These are phyloP conservation scores for Neoscelio sp. DNA, from an alignment of 2,888 invertebrate species.

Conservation along the genomic window DNA sequence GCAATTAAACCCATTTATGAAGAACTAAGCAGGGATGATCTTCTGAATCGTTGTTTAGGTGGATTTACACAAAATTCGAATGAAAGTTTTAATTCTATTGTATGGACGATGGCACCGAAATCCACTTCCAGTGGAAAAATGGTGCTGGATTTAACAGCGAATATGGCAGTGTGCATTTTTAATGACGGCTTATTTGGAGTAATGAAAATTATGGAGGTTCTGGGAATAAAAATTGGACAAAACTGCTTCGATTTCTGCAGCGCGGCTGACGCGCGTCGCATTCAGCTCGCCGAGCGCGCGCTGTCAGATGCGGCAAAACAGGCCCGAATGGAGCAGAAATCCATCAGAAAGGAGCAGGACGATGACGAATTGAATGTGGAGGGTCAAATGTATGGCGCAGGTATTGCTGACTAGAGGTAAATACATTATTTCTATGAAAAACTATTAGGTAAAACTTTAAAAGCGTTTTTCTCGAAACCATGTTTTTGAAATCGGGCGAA, in stretches of 20 bases:
- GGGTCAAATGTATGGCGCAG: slow-evolving; percentile 21
- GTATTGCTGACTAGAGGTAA: slow-evolving; percentile 27
- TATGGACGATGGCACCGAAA: slow-evolving; percentile 64
- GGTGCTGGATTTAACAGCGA: slow-evolving; percentile 37
- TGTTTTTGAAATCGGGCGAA: slow-evolving; percentile 20
- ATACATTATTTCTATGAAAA: slow-evolving; percentile 10
- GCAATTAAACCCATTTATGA: slow-evolving; percentile 48
- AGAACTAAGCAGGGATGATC: slow-evolving; percentile 51
- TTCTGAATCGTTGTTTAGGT: slow-evolving; percentile 51
- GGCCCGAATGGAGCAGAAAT: slow-evolving; percentile 8
- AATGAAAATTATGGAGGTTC: slow-evolving; percentile 16
- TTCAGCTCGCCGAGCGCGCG: not conserved
- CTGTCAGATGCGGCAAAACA: slow-evolving; percentile 21
- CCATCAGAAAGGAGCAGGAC: slow-evolving; percentile 10
- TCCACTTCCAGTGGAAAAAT: slow-evolving; percentile 47
- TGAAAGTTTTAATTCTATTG: slow-evolving; percentile 52
- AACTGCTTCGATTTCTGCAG: slow-evolving; percentile 33
- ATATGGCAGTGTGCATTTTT: slow-evolving; percentile 40
- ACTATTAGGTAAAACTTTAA: slow-evolving; percentile 10
- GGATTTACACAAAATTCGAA: slow-evolving; percentile 59
- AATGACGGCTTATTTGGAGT: slow-evolving; percentile 57
- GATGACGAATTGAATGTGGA: slow-evolving; percentile 14
- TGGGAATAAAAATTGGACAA: slow-evolving; percentile 24
- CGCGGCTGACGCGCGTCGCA: slow-evolving; percentile 28
- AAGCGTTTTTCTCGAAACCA: slow-evolving; percentile 33